Evolutionary conservation across 2,797 vertebrate genomes (phyloP).

Genomic region (Arctocebus calabarensis): DNA sequence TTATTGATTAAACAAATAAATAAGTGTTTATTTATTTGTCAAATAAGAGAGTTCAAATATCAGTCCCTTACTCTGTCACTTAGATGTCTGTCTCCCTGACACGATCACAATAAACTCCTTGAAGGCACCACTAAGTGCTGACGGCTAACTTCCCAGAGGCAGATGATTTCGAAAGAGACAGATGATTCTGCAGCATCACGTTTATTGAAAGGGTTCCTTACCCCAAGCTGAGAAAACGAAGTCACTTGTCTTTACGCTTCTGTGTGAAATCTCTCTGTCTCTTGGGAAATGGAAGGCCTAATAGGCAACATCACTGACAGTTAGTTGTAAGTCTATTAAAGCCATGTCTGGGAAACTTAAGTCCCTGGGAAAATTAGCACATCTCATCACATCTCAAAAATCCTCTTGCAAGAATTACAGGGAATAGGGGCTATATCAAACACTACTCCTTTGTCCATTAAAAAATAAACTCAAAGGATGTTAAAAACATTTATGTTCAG

Average conservation of each 20-base stretch:
- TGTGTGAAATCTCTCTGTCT: neutral
- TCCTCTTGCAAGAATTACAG: slow-evolving; percentile 23
- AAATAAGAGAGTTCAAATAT: neutral
- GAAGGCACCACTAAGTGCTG: neutral
- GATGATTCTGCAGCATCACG: slow-evolving; percentile 4
- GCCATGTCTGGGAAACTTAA: neutral
- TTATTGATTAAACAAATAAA: slow-evolving; percentile 46
- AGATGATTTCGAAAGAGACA: slow-evolving; percentile 30
- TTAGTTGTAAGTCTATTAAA: neutral
- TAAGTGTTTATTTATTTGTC: too few relatives aligned
- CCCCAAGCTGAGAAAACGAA: slow-evolving; percentile 5
- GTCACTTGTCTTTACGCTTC: neutral
- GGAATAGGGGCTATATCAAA: neutral
- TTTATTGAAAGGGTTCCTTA: neutral
- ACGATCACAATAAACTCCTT: neutral
- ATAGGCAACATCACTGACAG: neutral
- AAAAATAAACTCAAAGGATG: slow-evolving; percentile 24
- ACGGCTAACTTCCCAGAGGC: neutral
- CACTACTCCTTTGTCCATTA: neutral
- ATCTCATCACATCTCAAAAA: neutral
- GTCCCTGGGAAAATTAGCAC: slow-evolving; percentile 34
- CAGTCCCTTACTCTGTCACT: neutral
- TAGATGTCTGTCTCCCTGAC: neutral
- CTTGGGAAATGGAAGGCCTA: neutral
- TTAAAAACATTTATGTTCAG: neutral